Evolutionary conservation across 2,113 vertebrate species (phyloP).

Genomic region (rabbit (Oryctolagus cuniculus)): mOryCun1.1 NC_091432.1:11454001-11454500

Average conservation of each 20-base stretch:
- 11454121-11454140: background rate
- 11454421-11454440: background rate
- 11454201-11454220: background rate
- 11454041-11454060: background rate
- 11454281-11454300: background rate
- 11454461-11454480: background rate
- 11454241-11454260: background rate
- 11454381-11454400: background rate
- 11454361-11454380: background rate
- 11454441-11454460: background rate
- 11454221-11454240: accelerated
- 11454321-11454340: background rate
- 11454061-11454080: background rate
- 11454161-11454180: background rate
- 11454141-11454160: background rate
- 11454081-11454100: background rate
- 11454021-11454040: background rate
- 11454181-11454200: background rate
- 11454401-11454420: background rate
- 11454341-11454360: background rate
- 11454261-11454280: background rate
- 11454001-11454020: background rate
- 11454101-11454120: background rate
- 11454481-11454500: background rate
- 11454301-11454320: background rate